Conservation (phyloP, 2,113 vertebrate genomes). For the Cyprinodon tularosa region DNA sequence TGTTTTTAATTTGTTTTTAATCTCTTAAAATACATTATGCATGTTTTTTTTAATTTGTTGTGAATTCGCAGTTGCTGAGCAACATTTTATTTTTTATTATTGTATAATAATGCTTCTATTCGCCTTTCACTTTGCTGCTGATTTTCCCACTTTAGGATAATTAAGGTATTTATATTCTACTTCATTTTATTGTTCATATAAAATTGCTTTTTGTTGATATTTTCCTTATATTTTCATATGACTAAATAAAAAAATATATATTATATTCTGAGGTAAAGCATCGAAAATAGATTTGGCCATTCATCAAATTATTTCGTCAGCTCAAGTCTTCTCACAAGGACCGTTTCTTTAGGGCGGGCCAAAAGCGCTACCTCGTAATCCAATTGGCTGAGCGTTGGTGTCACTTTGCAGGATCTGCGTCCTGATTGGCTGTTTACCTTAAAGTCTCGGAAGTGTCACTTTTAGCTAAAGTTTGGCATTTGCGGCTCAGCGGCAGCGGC, state of each 20-base stretch:
- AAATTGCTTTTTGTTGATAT: too few species aligned
- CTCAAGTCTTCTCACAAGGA: not conserved
- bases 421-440: constrained; percentile 51
- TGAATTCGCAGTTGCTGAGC: too few species aligned
- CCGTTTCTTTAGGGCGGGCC: not conserved
- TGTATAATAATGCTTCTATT: too few species aligned
- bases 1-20: too few species aligned
- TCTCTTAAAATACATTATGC: too few species aligned
- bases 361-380: accelerated
- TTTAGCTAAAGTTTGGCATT: constrained; percentile 54
- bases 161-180: too few species aligned
- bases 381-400: constrained; percentile 28
- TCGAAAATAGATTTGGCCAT: not conserved
- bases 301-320: constrained; percentile 24
- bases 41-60: too few species aligned
- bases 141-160: too few species aligned
- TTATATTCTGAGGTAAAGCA: not conserved
- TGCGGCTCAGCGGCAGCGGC: constrained; percentile 13
- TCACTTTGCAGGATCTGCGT: not conserved
- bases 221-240: not conserved
- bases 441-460: constrained; percentile 65
- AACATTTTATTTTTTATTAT: too few species aligned
- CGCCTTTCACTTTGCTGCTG: too few species aligned
- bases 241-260: not conserved
- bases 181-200: too few species aligned